A percentile compares a stretch with the other conserved stretches of the same genome.
These are phyloP conservation scores for Epinotia ramella DNA, from an alignment of 2,888 invertebrate genomes.

Conservation along the genomic window DNA sequence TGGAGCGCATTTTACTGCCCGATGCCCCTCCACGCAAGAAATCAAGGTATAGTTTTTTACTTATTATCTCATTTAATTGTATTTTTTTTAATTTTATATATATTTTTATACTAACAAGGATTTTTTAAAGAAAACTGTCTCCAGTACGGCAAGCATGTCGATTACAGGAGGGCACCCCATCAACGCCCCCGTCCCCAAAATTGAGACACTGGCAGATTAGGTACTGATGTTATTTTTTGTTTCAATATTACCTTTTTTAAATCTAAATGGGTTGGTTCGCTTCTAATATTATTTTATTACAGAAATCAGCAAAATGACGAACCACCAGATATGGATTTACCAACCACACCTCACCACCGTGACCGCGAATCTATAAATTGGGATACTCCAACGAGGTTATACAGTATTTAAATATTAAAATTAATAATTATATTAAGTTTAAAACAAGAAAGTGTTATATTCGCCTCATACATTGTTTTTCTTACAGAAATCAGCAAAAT, in stretches of 20 bases:
- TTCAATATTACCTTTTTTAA: neutral
- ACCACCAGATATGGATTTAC: neutral
- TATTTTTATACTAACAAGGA: neutral
- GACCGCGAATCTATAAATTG: conserved; percentile 13
- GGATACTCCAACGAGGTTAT: too few species aligned
- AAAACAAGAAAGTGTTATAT: too few species aligned
- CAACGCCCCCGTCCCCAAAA: conserved; percentile 15
- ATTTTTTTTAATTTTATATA: too few species aligned
- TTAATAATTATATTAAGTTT: too few species aligned
- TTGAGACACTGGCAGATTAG: neutral
- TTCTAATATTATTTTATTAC: conserved; percentile 3
- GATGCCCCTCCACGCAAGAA: conserved; percentile 10
- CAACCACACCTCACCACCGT: neutral
- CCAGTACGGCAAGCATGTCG: too few species aligned
- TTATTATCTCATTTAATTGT: too few species aligned
- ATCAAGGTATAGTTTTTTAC: neutral
- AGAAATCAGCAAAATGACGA: neutral
- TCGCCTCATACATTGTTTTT: too few species aligned
- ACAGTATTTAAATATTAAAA: too few species aligned
- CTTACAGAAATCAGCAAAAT: too few species aligned
- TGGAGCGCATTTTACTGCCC: neutral
- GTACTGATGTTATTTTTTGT: neutral
- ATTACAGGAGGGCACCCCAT: too few species aligned
- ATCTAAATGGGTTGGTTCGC: neutral
- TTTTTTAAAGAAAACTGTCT: neutral